Conservation (phyloP, 2,113 vertebrate species). For the Columbina picui region DNA sequence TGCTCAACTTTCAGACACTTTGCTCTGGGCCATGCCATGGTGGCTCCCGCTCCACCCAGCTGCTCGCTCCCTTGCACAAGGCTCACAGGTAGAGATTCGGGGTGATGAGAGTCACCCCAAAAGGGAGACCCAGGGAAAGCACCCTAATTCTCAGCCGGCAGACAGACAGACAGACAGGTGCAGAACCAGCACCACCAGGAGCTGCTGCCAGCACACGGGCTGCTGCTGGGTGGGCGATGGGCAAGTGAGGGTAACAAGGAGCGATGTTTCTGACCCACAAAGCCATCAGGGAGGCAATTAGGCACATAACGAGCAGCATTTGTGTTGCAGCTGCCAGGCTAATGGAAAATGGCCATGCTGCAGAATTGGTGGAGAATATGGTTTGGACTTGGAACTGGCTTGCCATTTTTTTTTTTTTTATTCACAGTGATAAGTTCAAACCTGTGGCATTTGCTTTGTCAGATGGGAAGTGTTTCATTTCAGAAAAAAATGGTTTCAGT, state of each 20-base stretch:
- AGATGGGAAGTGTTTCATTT: not conserved
- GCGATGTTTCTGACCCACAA: not conserved
- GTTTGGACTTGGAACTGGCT: not conserved
- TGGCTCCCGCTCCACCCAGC: not conserved
- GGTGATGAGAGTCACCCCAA: not conserved
- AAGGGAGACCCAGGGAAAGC: not conserved
- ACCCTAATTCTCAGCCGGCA: not conserved
- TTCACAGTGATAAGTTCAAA: fast-evolving
- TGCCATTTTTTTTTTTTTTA: no score
- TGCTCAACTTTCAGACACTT: not conserved
- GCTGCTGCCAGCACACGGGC: fast-evolving
- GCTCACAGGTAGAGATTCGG: not conserved
- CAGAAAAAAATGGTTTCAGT: not conserved
- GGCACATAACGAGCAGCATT: fast-evolving
- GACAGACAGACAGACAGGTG: not conserved
- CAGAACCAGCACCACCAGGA: not conserved
- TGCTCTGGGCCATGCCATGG: fast-evolving
- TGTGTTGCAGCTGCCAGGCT: not conserved
- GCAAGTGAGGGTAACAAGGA: fast-evolving
- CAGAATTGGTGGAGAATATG: not conserved
- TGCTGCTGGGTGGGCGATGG: not conserved
- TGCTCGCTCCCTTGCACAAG: not conserved
- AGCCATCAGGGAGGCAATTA: not conserved
- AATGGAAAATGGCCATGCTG: fast-evolving
- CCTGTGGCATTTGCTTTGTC: not conserved